Evolutionary conservation across 2,113 vertebrate genomes (phyloP), one percentile per base, ranked within the genome.

Genomic region (Pygoscelis adeliae): DNA sequence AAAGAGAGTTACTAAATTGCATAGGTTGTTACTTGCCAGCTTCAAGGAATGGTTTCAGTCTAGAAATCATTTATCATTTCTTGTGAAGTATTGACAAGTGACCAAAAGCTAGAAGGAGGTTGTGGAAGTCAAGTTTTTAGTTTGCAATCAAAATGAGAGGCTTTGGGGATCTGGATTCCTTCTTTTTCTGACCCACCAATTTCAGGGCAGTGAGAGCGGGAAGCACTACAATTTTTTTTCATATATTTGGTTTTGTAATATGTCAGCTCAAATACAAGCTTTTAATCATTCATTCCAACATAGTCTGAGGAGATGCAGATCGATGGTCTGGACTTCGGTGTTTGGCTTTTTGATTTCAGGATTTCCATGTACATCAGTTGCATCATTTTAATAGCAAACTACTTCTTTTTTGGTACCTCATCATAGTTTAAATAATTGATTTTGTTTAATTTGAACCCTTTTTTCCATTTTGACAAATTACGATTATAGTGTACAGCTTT

Each of bases 401-500:
- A 9, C n/a, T 69, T 72, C 34, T 53, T 52, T 73, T 82, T 71
- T 79, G 32, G 25, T 91, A 89, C 53, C 44, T 85, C 49, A 29
- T 83, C 53, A 34, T 55, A 58, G 49, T 74, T 94, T 62, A 83
- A 94, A 93, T 82, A 87, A 94, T 58, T 86, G 15, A 50, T 83
- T 80, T 89, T 50, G 11, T 93, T 95, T 93, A 81, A 73, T 85
- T 97, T 83, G 73, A 50, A 76, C 29, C 12, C 70, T 76, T 79
- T 96, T 79, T 55, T 56, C 74, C 73, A 34, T 93, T 93, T 96
- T 88, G 63, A 73, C 77, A 87, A 87, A 87, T 90, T 63, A 38
- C 5, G 0, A 93, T 93, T 93, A 90, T 47, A 91, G 81, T 40
- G 62, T 96, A 91, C 84, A 83, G 94, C 70, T 88, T 90, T 61